Conservation (phyloP, 2,888 invertebrate genomes). For the Hybos culiciformis region DNA sequence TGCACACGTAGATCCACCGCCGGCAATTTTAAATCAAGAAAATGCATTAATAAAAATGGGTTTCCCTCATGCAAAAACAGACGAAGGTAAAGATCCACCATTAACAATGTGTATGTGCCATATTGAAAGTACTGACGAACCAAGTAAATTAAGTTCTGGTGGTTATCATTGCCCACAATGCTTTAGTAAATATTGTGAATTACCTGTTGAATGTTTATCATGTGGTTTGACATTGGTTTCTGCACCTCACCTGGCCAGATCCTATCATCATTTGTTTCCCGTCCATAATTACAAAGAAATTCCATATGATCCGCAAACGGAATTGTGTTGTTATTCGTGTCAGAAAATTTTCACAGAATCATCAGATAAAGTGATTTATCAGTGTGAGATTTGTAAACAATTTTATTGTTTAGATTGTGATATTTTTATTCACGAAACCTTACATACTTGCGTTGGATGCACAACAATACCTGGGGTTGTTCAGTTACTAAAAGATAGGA, state of each 20-base stretch:
- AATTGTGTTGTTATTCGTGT: conserved; percentile 54
- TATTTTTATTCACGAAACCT: conserved; percentile 78
- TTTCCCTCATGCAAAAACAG: conserved; percentile 68
- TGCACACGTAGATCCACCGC: conserved; percentile 53
- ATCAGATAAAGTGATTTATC: conserved; percentile 66
- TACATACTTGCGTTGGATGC: conserved; percentile 96
- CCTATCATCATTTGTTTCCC: conserved; percentile 95
- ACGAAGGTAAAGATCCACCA: conserved; percentile 48
- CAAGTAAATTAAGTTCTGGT: conserved; percentile 53
- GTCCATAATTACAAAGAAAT: conserved; percentile 73
- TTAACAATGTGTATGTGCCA: conserved; percentile 91
- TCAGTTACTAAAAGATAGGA: too few species aligned
- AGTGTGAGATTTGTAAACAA: conserved; percentile 65
- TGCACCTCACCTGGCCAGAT: conserved; percentile 93
- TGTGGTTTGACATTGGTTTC: conserved; percentile 94
- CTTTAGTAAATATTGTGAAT: conserved; percentile 91
- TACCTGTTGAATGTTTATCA: conserved; percentile 92
- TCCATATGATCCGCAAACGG: conserved; percentile 30
- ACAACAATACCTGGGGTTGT: conserved; percentile 44
- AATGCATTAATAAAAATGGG: conserved; percentile 91
- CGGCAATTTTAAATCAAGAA: conserved; percentile 57
- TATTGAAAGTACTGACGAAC: conserved; percentile 58
- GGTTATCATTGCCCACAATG: conserved; percentile 93
- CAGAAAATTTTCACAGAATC: conserved; percentile 47
- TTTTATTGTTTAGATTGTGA: conserved; percentile 92